Evolutionary conservation across 2,888 invertebrate species (phyloP).

Genomic region (Nomada lathburiana): DNA sequence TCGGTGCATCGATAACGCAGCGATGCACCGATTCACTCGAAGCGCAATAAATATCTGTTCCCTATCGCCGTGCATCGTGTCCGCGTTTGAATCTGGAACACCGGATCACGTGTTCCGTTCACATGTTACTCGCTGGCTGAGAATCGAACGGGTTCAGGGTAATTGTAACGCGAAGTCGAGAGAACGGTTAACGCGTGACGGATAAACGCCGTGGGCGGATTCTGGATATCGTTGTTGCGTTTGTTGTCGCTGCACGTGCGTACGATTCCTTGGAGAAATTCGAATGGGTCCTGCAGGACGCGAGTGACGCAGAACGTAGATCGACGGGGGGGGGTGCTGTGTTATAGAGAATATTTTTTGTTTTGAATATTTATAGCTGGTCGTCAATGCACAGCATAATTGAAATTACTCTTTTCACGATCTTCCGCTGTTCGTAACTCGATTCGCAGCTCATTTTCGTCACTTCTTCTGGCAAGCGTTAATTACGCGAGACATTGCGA

Average conservation of each 20-base stretch:
- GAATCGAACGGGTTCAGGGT: slow-evolving; percentile 40
- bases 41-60: slow-evolving; percentile 5
- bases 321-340: background rate
- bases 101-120: slow-evolving; percentile 39
- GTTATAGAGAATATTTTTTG: background rate
- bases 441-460: background rate
- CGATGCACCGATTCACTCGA: background rate
- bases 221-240: slow-evolving; percentile 15
- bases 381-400: too few relatives aligned
- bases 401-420: background rate
- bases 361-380: too few relatives aligned
- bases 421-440: background rate
- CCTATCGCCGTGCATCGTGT: background rate
- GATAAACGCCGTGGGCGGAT: slow-evolving; percentile 15
- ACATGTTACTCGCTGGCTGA: slow-evolving; percentile 10
- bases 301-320: background rate
- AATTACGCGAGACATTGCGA: slow-evolving; percentile 10
- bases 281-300: background rate
- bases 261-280: slow-evolving; percentile 18
- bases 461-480: slow-evolving; percentile 9
- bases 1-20: too few relatives aligned
- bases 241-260: slow-evolving; percentile 23
- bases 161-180: slow-evolving; percentile 53
- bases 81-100: slow-evolving; percentile 36
- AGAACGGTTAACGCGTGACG: slow-evolving; percentile 28